A percentile compares a stretch with the other conserved stretches of the same genome.
Evolutionary conservation across 2,113 vertebrate genomes (phyloP).

Genomic region (Actenoides hombroni): DNA sequence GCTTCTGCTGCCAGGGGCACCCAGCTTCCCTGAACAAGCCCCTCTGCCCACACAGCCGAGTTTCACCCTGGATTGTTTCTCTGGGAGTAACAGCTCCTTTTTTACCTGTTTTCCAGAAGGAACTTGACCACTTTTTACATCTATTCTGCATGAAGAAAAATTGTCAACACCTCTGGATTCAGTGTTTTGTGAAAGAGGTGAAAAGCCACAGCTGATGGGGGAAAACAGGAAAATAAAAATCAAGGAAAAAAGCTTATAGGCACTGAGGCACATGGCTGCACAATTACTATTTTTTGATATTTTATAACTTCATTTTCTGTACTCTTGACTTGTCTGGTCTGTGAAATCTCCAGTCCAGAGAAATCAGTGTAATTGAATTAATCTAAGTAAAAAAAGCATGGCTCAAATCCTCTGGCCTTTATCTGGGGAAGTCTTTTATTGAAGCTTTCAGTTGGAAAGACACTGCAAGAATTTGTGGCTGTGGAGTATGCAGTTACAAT

Average conservation of each 20-base stretch:
- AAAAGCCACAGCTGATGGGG: background rate
- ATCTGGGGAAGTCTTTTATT: constrained; percentile 49
- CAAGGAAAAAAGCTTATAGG: background rate
- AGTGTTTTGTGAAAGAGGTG: background rate
- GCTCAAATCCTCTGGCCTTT: constrained; percentile 41
- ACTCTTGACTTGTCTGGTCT: background rate
- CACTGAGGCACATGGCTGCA: background rate
- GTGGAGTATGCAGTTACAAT: constrained; percentile 13
- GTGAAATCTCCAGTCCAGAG: constrained; percentile 18
- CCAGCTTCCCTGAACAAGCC: background rate
- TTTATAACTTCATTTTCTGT: background rate
- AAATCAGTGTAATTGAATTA: constrained; percentile 16
- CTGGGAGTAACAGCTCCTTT: background rate
- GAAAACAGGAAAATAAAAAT: background rate
- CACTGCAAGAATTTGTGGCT: constrained; percentile 37
- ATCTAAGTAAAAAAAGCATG: constrained; percentile 14
- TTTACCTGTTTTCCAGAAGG: background rate
- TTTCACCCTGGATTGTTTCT: background rate
- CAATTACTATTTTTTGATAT: background rate
- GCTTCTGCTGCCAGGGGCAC: background rate
- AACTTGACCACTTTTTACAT: background rate
- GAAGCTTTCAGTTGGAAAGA: constrained; percentile 49
- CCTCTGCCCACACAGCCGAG: background rate
- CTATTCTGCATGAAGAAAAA: background rate
- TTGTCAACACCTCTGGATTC: background rate